These are phyloP conservation scores for Paedocypris sp. DNA, from an alignment of 2,113 vertebrate genomes.

Conservation along the genomic window DNA sequence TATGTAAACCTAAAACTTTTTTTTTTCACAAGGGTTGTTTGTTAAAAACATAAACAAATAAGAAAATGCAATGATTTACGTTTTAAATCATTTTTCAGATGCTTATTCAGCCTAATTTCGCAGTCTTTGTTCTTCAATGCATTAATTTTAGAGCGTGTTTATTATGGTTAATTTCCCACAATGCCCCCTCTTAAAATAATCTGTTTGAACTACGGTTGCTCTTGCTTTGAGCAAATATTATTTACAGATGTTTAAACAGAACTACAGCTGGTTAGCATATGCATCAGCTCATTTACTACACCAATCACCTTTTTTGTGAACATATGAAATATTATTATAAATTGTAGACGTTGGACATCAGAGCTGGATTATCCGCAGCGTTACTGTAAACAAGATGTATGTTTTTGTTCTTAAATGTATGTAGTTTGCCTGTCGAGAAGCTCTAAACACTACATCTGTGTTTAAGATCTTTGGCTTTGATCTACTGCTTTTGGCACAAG, in stretches of 20 bases:
- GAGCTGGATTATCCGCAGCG: too few species aligned
- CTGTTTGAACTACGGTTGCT: neutral
- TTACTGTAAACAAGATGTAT: neutral
- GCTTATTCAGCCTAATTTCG: too few species aligned
- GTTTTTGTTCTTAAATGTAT: neutral
- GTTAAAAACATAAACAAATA: too few species aligned
- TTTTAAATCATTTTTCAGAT: too few species aligned
- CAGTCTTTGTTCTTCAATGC: too few species aligned
- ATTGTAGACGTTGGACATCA: too few species aligned
- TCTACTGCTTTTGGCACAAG: constrained; percentile 24
- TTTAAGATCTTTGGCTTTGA: constrained; percentile 26
- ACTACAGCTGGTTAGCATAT: constrained; percentile 12
- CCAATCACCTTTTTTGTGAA: neutral
- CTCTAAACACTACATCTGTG: neutral
- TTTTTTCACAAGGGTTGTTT: too few species aligned
- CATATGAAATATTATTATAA: too few species aligned
- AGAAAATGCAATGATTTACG: too few species aligned
- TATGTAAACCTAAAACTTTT: too few species aligned
- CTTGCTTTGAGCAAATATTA: neutral
- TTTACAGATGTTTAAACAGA: constrained; percentile 7
- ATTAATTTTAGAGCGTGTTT: too few species aligned
- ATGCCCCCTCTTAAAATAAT: neutral
- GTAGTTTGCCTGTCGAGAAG: neutral
- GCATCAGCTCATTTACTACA: neutral
- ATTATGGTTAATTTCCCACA: too few species aligned